Evolutionary conservation across 2,888 invertebrate genomes (phyloP), one percentile per base, ranked within the genome.

Genomic region (Stenchaetothrips biformis): DNA sequence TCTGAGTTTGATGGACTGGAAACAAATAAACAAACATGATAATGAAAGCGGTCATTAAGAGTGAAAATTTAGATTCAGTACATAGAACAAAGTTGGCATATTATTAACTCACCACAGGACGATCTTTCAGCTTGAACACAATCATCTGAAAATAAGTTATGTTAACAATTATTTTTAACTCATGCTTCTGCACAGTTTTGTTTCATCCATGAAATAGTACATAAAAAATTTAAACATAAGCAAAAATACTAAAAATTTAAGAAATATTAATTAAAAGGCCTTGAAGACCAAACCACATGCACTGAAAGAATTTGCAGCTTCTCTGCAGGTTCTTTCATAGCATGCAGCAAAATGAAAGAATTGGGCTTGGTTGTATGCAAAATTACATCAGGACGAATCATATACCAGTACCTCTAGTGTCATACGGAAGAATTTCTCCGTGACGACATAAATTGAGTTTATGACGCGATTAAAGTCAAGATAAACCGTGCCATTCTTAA

Each of bases 1-100:
- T 83, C 86, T 85, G 47, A 87, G 80, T 80, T 86, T 85, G 67
- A 84, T 83, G 83, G 85, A 85, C 87, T 87, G 82, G 37, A 82
- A 82, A 81, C 81, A 82, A 49, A 16, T 37, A 59, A 37, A 62
- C 47, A 48, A 80, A 79, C 59, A 78, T 74, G 77, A 48, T 18
- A 47, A 16, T 4, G 48, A 78, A 37, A 27, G 78, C 37, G 53
- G 16, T 80, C 0, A 77, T 48, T 27, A 79, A 80, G 25, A 80
- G 18, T 48, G 74, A 48, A 82, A 82, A 37, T 37, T 37, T 37
- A 37, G 1, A 37, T 37, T 37, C 37, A 37, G 37, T 37, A 37
- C 37, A 37, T 37, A 37, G 37, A 37, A 37, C 4, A 37, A 37
- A 79, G 25, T 80, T 13, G 81, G 37, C 2, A 37, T 37, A 37